These are phyloP conservation scores for Pseudochaenichthys georgianus DNA, from an alignment of 2,797 vertebrate genomes.

Conservation along the genomic window DNA sequence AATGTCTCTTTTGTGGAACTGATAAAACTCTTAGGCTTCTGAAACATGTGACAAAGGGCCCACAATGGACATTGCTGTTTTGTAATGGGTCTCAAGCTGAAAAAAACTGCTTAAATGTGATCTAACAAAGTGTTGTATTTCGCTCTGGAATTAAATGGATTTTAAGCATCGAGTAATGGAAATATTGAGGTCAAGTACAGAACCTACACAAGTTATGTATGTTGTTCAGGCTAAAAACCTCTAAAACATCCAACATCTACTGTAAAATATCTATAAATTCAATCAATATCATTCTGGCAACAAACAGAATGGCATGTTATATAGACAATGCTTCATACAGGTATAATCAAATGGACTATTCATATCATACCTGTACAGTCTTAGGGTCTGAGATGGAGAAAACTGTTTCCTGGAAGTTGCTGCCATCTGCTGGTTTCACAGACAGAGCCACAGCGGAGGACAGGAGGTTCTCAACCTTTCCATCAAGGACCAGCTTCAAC, in stretches of 20 bases:
- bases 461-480: constrained; percentile 73
- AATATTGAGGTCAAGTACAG: neutral
- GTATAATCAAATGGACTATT: neutral
- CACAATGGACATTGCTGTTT: neutral
- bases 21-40: neutral
- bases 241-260: too few relatives aligned
- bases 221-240: too few relatives aligned
- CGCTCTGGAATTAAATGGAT: neutral
- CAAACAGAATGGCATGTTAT: neutral
- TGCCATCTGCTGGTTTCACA: constrained; percentile 85
- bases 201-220: too few relatives aligned
- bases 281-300: too few relatives aligned
- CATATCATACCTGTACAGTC: constrained; percentile 87
- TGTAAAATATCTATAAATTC: too few relatives aligned
- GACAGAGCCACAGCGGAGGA: constrained; percentile 89
- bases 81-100: neutral
- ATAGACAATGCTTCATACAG: neutral
- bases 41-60: neutral
- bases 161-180: neutral
- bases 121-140: neutral
- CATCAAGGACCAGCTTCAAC: constrained; percentile 87
- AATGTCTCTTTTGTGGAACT: neutral
- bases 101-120: neutral
- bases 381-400: constrained; percentile 87
- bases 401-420: constrained; percentile 82